These are phyloP conservation scores for Plodia interpunctella DNA, from an alignment of 1,140 invertebrate species.

Conservation along the genomic window DNA sequence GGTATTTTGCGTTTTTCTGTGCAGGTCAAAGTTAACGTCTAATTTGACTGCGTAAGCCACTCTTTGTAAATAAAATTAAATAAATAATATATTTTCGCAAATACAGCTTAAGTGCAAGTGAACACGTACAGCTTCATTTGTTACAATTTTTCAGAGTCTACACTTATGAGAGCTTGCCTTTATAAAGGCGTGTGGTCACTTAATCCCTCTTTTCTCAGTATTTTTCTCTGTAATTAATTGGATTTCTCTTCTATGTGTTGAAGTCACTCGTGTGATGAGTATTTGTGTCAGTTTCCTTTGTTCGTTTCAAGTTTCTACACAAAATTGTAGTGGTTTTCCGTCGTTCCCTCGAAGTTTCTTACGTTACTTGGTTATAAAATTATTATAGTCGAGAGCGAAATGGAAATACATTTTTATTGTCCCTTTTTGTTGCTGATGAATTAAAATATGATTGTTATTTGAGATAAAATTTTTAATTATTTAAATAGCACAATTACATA, in stretches of 20 bases:
- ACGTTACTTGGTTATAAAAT: not conserved
- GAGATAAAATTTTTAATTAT: not conserved
- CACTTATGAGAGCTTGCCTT: not conserved
- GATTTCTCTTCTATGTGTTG: not conserved
- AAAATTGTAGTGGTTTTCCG: not conserved
- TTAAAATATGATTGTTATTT: too few relatives aligned
- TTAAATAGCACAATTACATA: not conserved
- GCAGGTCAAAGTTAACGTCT: too few relatives aligned
- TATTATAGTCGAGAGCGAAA: too few relatives aligned
- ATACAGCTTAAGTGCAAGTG: not conserved
- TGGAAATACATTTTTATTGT: not conserved
- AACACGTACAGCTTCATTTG: not conserved
- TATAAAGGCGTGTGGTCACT: not conserved
- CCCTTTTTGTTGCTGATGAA: too few relatives aligned
- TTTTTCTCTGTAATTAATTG: conserved; percentile 2
- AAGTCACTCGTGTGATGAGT: not conserved
- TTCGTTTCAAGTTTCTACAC: not conserved
- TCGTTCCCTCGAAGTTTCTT: not conserved
- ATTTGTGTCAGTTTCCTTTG: conserved; percentile 2
- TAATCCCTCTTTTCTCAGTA: not conserved
- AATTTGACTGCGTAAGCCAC: too few relatives aligned
- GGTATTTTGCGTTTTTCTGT: too few relatives aligned
- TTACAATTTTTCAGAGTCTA: not conserved
- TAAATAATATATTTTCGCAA: too few relatives aligned
- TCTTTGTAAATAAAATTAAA: too few relatives aligned